Percentiles rank a stretch among this genome's conserved stretches.
Conservation (phyloP, 2,113 vertebrate species). For the Ariopsis seemanni region DNA sequence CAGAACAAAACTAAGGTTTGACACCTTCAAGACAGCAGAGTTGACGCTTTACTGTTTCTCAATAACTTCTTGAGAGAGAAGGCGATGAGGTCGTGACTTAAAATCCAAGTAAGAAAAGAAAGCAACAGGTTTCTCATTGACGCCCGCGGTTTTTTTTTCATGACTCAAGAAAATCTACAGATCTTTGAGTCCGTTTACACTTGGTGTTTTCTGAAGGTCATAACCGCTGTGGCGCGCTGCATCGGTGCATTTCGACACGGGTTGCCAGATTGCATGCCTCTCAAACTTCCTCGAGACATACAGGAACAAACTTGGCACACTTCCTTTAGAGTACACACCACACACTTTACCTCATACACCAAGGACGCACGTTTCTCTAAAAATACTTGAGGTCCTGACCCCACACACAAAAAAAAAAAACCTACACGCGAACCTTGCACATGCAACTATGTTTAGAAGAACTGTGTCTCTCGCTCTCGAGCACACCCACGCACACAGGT, state of each 20-base stretch:
- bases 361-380: background rate
- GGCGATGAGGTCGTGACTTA: no score
- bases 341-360: background rate
- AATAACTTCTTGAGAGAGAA: no score
- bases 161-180: background rate
- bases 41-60: no score
- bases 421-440: background rate
- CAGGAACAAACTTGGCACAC: background rate
- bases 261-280: background rate
- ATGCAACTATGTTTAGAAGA: background rate
- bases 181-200: background rate
- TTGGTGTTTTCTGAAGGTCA: background rate
- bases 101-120: background rate
- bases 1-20: no score
- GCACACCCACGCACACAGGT: constrained; percentile 36
- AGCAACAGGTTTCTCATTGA: background rate
- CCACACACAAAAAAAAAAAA: no score
- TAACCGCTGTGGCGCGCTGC: background rate
- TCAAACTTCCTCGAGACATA: background rate
- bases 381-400: background rate
- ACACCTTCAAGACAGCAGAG: no score
- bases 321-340: background rate
- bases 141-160: background rate
- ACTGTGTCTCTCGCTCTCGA: no score
- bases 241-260: background rate